Evolutionary conservation across 2,888 invertebrate genomes (phyloP), one percentile per base, ranked within the genome.

Genomic region (Ceratothoa steindachneri): DNA sequence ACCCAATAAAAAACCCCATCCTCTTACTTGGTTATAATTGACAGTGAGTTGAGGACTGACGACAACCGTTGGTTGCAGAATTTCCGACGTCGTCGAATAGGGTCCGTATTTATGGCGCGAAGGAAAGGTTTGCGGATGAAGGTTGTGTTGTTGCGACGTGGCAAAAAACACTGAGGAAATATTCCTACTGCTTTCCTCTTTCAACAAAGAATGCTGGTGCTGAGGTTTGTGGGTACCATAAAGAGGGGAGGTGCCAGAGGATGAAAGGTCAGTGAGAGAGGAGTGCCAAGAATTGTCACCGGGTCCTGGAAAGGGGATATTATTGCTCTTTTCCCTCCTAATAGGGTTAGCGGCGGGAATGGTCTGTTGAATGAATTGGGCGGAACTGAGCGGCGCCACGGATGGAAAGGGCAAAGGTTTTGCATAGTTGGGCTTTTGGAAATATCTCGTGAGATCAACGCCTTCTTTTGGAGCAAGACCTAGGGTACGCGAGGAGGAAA

Each of bases 11-110:
- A n/a, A n/a, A n/a, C n/a, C n/a, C n/a, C n/a, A n/a, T n/a, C n/a
- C n/a, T n/a, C 75, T 75, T 30, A 78, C 78, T 73, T 78, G 78
- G 30, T 78, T 78, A 51, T 78, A 78, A 51, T 78, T 78, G 19
- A 78, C 78, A n/a, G 78, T 78, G 27, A 78, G 66, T 51, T 78
- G 78, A 19, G 78, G 78, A 69, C 67, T 75, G 19, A 78, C 66
- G 28, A 78, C 78, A 64, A 78, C 69, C n/a, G 78, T 78, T 2
- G 78, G 78, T 27, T 78, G 77, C 22, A 70, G 4, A 29, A 30
- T 55, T 28, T 29, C 29, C 29, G 67, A 9, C 30, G 30, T 30
- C 31, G 30, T 15, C 31, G 68, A 28, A 66, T 12, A 64, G 41
- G 71, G 4, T 24, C 70, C 73, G 19, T 70, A 67, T 30, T 30